These are phyloP conservation scores for Ornithoptera alexandrae DNA, from an alignment of 2,888 invertebrate genomes.

Conservation along the genomic window DNA sequence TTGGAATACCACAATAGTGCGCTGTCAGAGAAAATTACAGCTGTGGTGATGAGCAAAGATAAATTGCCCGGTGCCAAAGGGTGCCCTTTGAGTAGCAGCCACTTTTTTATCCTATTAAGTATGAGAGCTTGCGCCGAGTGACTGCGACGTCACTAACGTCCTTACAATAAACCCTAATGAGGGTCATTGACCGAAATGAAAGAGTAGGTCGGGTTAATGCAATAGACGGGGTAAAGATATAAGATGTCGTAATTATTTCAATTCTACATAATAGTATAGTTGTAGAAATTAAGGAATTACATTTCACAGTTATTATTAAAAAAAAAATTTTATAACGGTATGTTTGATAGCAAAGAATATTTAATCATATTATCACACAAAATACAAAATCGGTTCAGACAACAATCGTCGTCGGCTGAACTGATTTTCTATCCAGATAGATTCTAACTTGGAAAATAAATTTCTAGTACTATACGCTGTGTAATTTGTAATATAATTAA, in stretches of 20 bases:
- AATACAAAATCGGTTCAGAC: no score
- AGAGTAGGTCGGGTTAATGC: not conserved
- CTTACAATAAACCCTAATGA: slow-evolving; percentile 17
- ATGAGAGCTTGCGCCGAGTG: slow-evolving; percentile 8
- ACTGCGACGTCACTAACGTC: slow-evolving; percentile 1
- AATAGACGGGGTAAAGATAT: not conserved
- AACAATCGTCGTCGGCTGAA: no score
- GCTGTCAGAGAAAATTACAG: slow-evolving; percentile 28
- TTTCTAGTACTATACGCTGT: no score
- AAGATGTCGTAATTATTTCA: no score
- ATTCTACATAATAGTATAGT: no score
- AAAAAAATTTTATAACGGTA: no score
- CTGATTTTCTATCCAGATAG: no score
- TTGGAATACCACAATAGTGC: slow-evolving; percentile 21
- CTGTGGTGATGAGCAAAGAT: slow-evolving; percentile 21
- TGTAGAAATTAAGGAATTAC: no score
- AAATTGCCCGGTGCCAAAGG: slow-evolving; percentile 13
- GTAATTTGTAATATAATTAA: not conserved
- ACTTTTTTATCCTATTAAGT: slow-evolving; percentile 23
- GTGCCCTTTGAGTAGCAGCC: slow-evolving; percentile 17
- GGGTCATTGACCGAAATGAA: slow-evolving; percentile 1
- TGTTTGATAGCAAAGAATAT: no score
- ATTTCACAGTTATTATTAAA: no score
- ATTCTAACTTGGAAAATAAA: no score
- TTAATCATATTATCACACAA: no score